A percentile compares a stretch with the other conserved stretches of the same genome.
These are phyloP conservation scores for Clivina fossor DNA, from an alignment of 2,888 invertebrate species.

Conservation along the genomic window DNA sequence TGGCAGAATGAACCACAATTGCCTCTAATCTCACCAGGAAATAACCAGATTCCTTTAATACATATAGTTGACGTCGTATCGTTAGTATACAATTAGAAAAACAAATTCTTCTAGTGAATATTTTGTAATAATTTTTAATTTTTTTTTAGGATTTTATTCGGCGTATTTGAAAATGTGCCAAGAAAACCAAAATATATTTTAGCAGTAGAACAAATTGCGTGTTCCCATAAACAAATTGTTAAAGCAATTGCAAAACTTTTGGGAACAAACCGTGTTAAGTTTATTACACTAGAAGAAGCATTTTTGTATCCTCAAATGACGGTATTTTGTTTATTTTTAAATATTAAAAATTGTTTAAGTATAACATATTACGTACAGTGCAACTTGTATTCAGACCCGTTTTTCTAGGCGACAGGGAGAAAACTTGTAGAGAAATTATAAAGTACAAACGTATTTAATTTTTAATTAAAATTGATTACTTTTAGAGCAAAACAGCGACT, in stretches of 20 bases:
- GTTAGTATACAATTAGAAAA: constrained; percentile 46
- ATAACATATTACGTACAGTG: not conserved
- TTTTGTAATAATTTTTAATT: constrained; percentile 13
- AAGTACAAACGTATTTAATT: too few species aligned
- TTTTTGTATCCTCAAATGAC: constrained; percentile 58
- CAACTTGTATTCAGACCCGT: not conserved
- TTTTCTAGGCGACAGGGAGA: too few species aligned
- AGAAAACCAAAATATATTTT: constrained; percentile 61
- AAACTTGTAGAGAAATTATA: too few species aligned
- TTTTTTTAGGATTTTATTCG: constrained; percentile 44
- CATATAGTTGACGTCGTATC: constrained; percentile 64
- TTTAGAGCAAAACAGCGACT: too few species aligned
- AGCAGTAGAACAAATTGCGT: constrained; percentile 63
- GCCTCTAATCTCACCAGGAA: constrained; percentile 61
- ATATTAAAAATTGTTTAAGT: not conserved
- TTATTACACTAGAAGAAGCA: constrained; percentile 60
- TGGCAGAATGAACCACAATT: constrained; percentile 64
- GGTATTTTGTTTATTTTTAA: constrained; percentile 41
- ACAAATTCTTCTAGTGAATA: too few species aligned
- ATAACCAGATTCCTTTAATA: constrained; percentile 63
- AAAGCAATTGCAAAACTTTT: constrained; percentile 59
- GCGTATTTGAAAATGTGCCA: constrained; percentile 56
- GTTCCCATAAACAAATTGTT: constrained; percentile 58
- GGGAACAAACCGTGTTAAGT: constrained; percentile 60
- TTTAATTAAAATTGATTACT: too few species aligned